Base-by-base conservation (phyloP, 2,797 vertebrate genomes). In the Poeciliopsis presidionis region DNA sequence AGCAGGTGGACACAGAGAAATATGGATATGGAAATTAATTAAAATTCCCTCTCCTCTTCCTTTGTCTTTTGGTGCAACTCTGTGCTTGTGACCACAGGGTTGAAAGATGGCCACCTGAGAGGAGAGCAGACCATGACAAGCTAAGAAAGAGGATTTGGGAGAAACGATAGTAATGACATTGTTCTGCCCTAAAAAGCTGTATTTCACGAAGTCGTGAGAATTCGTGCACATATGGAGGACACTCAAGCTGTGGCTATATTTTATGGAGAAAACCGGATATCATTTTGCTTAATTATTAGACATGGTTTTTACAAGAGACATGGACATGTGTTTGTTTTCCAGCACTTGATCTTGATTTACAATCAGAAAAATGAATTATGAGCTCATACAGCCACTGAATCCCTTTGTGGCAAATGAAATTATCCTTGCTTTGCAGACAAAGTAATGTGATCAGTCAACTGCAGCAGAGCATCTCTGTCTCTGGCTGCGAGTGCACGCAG, bases 1-100 rank as follows among this genome's bases (percentile, higher is more conserved):
- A 84, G 85, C 88, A 81, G 87, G 87, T 89, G 89, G 84, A 91
- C 82, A 71, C 77, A 82, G 61, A 81, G 30, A 86, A 81, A 91
- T 89, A 90, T 43, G 81, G 77, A 87, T 72, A 51, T 20, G 43
- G 59, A 88, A 91, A 91, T 86, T 88, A 87, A 93, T 92, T 91
- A 86, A 81, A 88, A 87, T 76, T 67, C 61, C 71, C 81, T 87
- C 77, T 77, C 72, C 75, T 78, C 76, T 25, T 53, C 49, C 36
- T 53, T 79, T 82, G 69, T 74, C 46, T 72, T 75, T 87, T 82
- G 65, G 83, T 91, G 81, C 80, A 90, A 80, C 83, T 49, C 75
- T 73, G 79, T 75, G 53, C 81, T 83, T 46, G 36, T 69, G 82
- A 86, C 81, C 77, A 88, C 73, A 20, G 80, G 80, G 84, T 79